Evolutionary conservation across 1,140 invertebrate species (phyloP).

Genomic region (Rhizoglyphus robini): DNA sequence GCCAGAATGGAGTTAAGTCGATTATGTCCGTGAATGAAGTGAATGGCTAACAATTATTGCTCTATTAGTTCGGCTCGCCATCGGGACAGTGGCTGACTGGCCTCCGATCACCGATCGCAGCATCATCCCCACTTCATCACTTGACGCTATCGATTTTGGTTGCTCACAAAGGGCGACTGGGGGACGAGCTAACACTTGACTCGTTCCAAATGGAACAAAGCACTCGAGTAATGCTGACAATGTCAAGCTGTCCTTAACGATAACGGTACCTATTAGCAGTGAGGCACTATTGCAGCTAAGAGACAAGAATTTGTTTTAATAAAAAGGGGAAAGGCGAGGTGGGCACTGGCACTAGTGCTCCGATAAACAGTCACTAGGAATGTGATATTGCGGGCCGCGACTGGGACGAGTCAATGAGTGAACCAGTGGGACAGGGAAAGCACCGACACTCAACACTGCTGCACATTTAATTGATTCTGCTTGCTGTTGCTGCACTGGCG

Average conservation of each 20-base stretch:
- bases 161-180: background rate
- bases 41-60: conserved; percentile 1
- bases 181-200: conserved; percentile 10
- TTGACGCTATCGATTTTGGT: background rate
- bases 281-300: background rate
- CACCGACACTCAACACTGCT: background rate
- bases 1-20: background rate
- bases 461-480: background rate
- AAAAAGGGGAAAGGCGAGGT: background rate
- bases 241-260: conserved; percentile 2
- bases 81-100: background rate
- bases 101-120: background rate
- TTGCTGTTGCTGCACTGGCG: background rate
- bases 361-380: too few relatives aligned
- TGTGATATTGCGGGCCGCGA: background rate
- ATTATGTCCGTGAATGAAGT: background rate
- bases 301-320: background rate
- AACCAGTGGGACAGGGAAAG: background rate
- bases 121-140: background rate
- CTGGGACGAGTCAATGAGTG: background rate
- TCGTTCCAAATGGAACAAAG: background rate
- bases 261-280: conserved; percentile 5
- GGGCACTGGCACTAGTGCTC: too few relatives aligned
- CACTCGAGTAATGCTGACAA: background rate
- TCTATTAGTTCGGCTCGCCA: background rate